phyloP scores from a whole-genome alignment of 2,888 invertebrate genomes.

The Drosophila subquinaria region DNA sequence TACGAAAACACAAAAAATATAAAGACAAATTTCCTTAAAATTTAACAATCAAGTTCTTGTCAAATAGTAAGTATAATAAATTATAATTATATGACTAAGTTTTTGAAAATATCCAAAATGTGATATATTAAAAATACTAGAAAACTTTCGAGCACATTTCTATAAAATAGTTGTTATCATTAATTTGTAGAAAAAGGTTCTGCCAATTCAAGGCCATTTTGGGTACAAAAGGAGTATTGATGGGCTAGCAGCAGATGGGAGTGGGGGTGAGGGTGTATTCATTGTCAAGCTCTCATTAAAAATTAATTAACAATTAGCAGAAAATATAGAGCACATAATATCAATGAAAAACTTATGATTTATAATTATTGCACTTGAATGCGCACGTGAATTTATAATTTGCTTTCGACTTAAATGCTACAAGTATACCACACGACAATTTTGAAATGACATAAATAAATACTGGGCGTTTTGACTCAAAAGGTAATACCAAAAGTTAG shows the following conservation, averaged over 20 bases:
- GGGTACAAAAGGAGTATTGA: conserved; percentile 1
- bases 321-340: conserved; percentile 59
- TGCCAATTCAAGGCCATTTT: conserved; percentile 22
- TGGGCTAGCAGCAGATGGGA: background rate
- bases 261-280: conserved; percentile 44
- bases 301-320: conserved; percentile 76
- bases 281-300: conserved; percentile 71
- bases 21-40: conserved; percentile 18
- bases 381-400: conserved; percentile 43
- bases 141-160: conserved; percentile 60
- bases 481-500: conserved; percentile 40
- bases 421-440: conserved; percentile 50
- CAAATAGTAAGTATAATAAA: conserved; percentile 31
- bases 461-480: conserved; percentile 50
- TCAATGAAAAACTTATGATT: conserved; percentile 46
- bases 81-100: conserved; percentile 28
- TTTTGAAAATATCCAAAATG: conserved; percentile 33
- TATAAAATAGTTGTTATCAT: conserved; percentile 46
- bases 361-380: conserved; percentile 60
- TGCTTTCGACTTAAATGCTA: conserved; percentile 56
- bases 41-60: conserved; percentile 13
- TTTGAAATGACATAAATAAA: conserved; percentile 39
- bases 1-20: background rate
- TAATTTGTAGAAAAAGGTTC: conserved; percentile 21
- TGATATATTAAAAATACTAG: conserved; percentile 50